Evolutionary conservation across 2,113 vertebrate genomes (phyloP), one percentile per base, ranked within the genome.

Genomic region (Nipponia nippon): DNA sequence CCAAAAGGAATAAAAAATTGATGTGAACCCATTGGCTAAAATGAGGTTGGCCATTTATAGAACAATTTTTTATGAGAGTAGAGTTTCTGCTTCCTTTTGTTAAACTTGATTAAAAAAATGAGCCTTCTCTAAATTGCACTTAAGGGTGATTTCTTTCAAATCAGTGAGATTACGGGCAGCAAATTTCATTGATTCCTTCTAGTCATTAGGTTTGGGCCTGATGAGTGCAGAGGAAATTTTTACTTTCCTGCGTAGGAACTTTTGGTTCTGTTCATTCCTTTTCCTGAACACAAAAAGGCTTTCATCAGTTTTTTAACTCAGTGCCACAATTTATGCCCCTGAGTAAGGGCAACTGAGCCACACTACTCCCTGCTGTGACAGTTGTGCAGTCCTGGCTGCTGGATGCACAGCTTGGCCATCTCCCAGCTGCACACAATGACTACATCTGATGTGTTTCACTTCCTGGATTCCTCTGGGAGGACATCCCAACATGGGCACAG

Each of bases 1-100:
- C 62, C 21, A 89, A 93, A 86, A 82, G 16, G 34, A 95, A 93
- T 76, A 55, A 93, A 97, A 96, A 92, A 50, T 6, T 72, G 9
- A 53, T 38, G 29, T 52, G 71, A 88, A 88, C 13, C 8, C 26
- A 50, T 46, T 92, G 84, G 44, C 58, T 90, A 83, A 94, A 96
- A 95, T 78, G 7, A 53, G 16, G 14, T 71, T 83, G 61, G 16
- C 22, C 78, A 72, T 82, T 96, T 94, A 94, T 44, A 77, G 70
- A 94, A 42, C 49, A n/a, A 18, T 55, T 91, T 89, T 83, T 58
- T 38, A 63, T 66, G 27, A 86, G 7, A 82, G 44, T 17, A n/a
- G 6, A 58, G 4, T 71, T 85, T 75, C 65, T 85, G 11, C 61
- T 69, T 85, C 52, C 29, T 27, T 83, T 63, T 76, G 27, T 76